Evolutionary conservation across 1,140 invertebrate species (phyloP).

Genomic region (Zelostemma sp.): DNA sequence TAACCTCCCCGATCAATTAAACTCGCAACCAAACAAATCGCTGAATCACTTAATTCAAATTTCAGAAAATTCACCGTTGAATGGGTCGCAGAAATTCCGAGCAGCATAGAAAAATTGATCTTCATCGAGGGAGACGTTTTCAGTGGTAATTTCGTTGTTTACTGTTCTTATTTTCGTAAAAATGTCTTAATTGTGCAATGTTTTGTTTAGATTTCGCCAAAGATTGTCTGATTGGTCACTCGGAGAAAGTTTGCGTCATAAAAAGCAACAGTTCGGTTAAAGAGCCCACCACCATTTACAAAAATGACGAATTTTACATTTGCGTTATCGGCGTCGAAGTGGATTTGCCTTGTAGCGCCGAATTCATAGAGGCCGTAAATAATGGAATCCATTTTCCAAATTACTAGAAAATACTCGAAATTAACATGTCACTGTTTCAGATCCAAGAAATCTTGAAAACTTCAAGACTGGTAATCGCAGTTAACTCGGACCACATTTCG

Average conservation of each 20-base stretch:
- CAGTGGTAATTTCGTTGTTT: slow-evolving; percentile 48
- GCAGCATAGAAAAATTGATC: slow-evolving; percentile 48
- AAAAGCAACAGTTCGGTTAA: slow-evolving; percentile 43
- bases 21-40: neutral
- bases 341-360: slow-evolving; percentile 51
- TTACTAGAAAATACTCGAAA: no score
- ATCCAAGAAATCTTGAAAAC: slow-evolving; percentile 52
- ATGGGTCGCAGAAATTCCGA: slow-evolving; percentile 51
- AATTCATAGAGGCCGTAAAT: slow-evolving; percentile 53
- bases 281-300: slow-evolving; percentile 50
- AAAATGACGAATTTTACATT: slow-evolving; percentile 49
- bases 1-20: slow-evolving; percentile 6
- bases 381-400: slow-evolving; percentile 1
- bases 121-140: slow-evolving; percentile 55
- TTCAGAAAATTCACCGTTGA: slow-evolving; percentile 44
- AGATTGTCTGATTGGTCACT: slow-evolving; percentile 35
- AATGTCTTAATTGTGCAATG: slow-evolving; percentile 1
- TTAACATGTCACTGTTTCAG: slow-evolving; percentile 45
- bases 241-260: slow-evolving; percentile 52
- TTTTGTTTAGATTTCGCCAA: slow-evolving; percentile 51
- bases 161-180: no score
- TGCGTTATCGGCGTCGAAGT: slow-evolving; percentile 51
- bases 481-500: slow-evolving; percentile 56
- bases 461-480: slow-evolving; percentile 45
- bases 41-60: slow-evolving; percentile 2